phyloP scores from a whole-genome alignment of 1,140 invertebrate genomes.

The Zaprionus capensis region DNA sequence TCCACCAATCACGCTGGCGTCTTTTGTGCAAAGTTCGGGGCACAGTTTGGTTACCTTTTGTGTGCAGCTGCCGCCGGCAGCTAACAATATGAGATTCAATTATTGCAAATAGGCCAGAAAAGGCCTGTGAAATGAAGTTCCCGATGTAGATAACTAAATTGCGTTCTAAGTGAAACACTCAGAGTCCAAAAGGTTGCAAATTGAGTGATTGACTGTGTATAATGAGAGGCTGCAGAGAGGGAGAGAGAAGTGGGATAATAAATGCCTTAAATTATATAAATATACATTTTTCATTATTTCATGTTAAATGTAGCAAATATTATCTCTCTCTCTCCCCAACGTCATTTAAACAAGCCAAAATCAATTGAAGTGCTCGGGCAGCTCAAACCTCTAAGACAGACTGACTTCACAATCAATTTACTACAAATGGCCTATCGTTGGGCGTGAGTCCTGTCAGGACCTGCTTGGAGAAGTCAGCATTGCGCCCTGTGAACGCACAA shows the following conservation, averaged over 20 bases:
- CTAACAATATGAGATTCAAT: slow-evolving; percentile 63
- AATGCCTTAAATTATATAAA: background rate
- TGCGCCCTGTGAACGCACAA: slow-evolving; percentile 12
- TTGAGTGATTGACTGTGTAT: slow-evolving; percentile 39
- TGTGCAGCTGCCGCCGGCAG: slow-evolving; percentile 28
- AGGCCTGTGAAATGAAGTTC: slow-evolving; percentile 44
- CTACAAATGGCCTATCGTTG: background rate
- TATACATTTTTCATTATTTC: background rate
- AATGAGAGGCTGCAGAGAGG: slow-evolving; percentile 22
- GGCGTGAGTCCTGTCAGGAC: background rate
- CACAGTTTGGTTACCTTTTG: slow-evolving; percentile 51
- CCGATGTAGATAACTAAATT: slow-evolving; percentile 55
- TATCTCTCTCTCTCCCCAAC: background rate
- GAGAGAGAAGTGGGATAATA: background rate
- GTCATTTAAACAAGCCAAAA: background rate
- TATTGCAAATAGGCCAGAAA: slow-evolving; percentile 55
- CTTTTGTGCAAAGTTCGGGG: slow-evolving; percentile 55
- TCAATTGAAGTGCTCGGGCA: background rate
- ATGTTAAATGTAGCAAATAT: background rate
- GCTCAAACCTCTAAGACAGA: slow-evolving; percentile 1
- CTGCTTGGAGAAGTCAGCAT: slow-evolving; percentile 14
- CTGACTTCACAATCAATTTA: background rate
- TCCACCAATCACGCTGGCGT: slow-evolving; percentile 38
- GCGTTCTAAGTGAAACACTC: slow-evolving; percentile 50
- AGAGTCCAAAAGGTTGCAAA: slow-evolving; percentile 31